These are phyloP conservation scores for Kradibia gibbosae DNA, from an alignment of 1,140 invertebrate genomes.

Conservation along the genomic window DNA sequence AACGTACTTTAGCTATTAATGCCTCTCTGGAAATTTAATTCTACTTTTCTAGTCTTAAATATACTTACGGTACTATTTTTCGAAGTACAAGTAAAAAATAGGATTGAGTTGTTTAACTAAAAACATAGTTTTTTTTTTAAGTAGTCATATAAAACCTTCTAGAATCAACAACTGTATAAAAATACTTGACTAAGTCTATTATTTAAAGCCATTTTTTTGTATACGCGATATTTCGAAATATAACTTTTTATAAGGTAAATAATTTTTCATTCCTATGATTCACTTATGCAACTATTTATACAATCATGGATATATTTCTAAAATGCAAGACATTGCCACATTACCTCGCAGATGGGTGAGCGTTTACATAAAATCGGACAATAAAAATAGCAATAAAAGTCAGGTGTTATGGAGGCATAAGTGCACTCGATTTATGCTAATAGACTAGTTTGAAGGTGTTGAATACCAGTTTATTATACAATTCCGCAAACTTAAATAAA, in stretches of 20 bases:
- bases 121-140: too few relatives aligned
- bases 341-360: slow-evolving; percentile 46
- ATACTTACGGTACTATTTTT: too few relatives aligned
- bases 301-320: slow-evolving; percentile 27
- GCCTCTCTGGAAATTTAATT: neutral
- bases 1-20: neutral
- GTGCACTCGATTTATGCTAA: slow-evolving; percentile 66
- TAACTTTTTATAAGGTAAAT: neutral
- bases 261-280: neutral
- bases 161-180: too few relatives aligned
- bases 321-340: slow-evolving; percentile 46
- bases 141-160: too few relatives aligned
- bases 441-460: slow-evolving; percentile 61
- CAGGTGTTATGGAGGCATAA: slow-evolving; percentile 62
- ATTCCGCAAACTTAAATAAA: slow-evolving; percentile 18
- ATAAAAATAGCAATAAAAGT: slow-evolving; percentile 68
- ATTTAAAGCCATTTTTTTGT: too few relatives aligned
- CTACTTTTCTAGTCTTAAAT: too few relatives aligned
- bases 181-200: too few relatives aligned
- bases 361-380: slow-evolving; percentile 61
- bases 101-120: too few relatives aligned
- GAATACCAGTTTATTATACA: slow-evolving; percentile 13
- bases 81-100: too few relatives aligned
- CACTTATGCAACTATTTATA: too few relatives aligned
- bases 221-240: too few relatives aligned